Conservation (phyloP, 2,888 invertebrate genomes). For the Hemicrepidius hirtus region DNA sequence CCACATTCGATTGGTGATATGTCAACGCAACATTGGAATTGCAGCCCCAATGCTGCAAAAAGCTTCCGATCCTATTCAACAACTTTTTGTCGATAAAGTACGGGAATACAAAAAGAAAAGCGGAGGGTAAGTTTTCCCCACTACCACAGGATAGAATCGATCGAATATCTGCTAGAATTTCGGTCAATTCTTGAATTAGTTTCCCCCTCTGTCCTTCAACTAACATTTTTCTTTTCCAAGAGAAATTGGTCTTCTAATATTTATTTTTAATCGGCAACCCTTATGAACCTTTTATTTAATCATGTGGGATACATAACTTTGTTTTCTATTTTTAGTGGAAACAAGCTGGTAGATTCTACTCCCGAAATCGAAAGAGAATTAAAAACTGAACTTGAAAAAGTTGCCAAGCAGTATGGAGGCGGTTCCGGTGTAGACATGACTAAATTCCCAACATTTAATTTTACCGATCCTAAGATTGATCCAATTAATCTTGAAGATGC, state of each 20-base stretch:
- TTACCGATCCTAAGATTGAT: conserved; percentile 83
- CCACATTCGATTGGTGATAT: conserved; percentile 67
- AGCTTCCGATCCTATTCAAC: conserved; percentile 92
- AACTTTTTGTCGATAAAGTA: conserved; percentile 94
- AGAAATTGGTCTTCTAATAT: too few species aligned
- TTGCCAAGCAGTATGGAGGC: conserved; percentile 85
- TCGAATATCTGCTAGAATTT: too few species aligned
- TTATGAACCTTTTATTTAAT: too few species aligned
- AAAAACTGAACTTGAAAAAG: conserved; percentile 86
- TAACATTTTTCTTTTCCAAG: too few species aligned
- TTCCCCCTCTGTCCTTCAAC: too few species aligned
- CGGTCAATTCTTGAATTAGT: too few species aligned
- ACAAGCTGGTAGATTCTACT: conserved; percentile 88
- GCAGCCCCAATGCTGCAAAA: conserved; percentile 81
- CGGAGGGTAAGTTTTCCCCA: conserved; percentile 86
- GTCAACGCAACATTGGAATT: conserved; percentile 83
- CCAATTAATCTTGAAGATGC: conserved; percentile 76
- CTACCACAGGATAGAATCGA: not conserved
- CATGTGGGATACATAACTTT: too few species aligned
- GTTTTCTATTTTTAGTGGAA: conserved; percentile 76
- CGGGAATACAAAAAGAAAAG: conserved; percentile 92
- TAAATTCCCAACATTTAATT: conserved; percentile 90
- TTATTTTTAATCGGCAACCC: too few species aligned
- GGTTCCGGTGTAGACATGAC: conserved; percentile 88
- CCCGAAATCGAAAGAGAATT: conserved; percentile 85